Percentiles rank a stretch among this genome's conserved stretches.
phyloP scores from a whole-genome alignment of 2,888 invertebrate genomes.

The Empis stercorea region DNA sequence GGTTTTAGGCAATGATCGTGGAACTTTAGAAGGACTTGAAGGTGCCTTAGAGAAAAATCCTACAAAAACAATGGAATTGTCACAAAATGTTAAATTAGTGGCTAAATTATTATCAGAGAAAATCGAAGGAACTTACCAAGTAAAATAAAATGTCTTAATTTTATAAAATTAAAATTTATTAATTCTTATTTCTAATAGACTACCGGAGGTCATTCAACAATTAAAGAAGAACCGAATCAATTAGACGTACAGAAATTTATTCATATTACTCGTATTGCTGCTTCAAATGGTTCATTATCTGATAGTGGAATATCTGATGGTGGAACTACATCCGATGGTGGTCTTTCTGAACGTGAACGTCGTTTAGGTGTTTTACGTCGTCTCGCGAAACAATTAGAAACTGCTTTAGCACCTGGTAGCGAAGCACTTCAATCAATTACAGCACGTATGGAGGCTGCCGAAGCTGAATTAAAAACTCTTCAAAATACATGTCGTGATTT shows the following conservation, averaged over 20 bases:
- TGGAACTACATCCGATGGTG: constrained; percentile 59
- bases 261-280: constrained; percentile 27
- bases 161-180: background rate
- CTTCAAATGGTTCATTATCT: constrained; percentile 47
- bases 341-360: constrained; percentile 49
- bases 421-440: constrained; percentile 49
- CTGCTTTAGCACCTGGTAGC: constrained; percentile 53
- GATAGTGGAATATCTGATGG: constrained; percentile 65
- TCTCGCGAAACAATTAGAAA: constrained; percentile 50
- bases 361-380: constrained; percentile 51
- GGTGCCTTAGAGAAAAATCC: constrained; percentile 34
- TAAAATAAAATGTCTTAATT: background rate
- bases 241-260: background rate
- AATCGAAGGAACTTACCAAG: constrained; percentile 32
- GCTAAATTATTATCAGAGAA: constrained; percentile 35
- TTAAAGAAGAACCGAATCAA: background rate
- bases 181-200: too few relatives aligned
- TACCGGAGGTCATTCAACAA: too few relatives aligned
- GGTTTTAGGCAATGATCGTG: constrained; percentile 56
- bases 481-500: constrained; percentile 52
- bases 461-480: constrained; percentile 50
- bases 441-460: constrained; percentile 51
- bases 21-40: constrained; percentile 33
- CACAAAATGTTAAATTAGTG: constrained; percentile 35
- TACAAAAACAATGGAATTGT: constrained; percentile 30